phyloP scores from a whole-genome alignment of 2,888 invertebrate species.

The Scrobipalpa costella region DNA sequence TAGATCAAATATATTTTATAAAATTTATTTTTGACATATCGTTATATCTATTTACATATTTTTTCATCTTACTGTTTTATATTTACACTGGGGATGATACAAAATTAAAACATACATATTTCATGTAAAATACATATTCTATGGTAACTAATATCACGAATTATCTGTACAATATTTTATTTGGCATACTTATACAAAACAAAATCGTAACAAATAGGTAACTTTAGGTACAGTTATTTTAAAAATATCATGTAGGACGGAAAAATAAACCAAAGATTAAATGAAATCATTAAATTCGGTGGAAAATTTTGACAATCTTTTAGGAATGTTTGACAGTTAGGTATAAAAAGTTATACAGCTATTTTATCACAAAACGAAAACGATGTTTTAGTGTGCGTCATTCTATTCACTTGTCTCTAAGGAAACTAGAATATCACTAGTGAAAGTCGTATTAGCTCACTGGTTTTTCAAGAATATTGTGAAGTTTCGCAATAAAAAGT shows the following conservation, averaged over 20 bases:
- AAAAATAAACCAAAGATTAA: not conserved
- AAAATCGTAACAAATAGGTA: constrained; percentile 25
- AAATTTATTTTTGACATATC: constrained; percentile 60
- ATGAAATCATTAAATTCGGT: constrained; percentile 4
- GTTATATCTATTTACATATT: constrained; percentile 66
- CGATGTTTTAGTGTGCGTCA: constrained; percentile 30
- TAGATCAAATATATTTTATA: constrained; percentile 32
- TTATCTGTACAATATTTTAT: constrained; percentile 37
- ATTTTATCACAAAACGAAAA: constrained; percentile 63
- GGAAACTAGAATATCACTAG: not conserved
- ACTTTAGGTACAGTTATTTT: not conserved
- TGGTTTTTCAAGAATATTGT: not conserved
- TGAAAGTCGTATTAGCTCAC: constrained; percentile 5
- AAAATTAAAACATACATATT: constrained; percentile 46
- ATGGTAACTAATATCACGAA: constrained; percentile 79
- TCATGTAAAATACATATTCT: constrained; percentile 43
- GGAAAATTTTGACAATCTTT: constrained; percentile 22
- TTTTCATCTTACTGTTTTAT: constrained; percentile 55
- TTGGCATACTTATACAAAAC: constrained; percentile 12
- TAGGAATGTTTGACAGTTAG: not conserved
- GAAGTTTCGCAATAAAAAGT: not conserved
- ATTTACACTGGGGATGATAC: constrained; percentile 63
- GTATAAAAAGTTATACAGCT: constrained; percentile 10
- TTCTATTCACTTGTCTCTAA: not conserved
- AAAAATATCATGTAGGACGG: no score